Base-by-base conservation (phyloP, 2,888 invertebrate genomes). In the Hermaeophaga mercurialis region DNA sequence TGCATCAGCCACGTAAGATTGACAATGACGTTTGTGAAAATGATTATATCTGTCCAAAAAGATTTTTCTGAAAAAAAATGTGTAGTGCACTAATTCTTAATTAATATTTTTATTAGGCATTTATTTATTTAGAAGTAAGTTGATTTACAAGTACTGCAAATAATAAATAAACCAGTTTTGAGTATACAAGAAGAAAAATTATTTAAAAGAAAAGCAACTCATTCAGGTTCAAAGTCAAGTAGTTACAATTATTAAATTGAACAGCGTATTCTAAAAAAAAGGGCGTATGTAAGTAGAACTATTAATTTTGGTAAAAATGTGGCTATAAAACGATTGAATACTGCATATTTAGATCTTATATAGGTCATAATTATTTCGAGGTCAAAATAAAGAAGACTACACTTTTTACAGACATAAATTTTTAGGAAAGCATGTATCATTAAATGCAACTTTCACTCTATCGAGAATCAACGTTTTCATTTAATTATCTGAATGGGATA, bases 1-100 rank as follows among this genome's bases (percentile, higher is more conserved):
- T 60, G 59, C 36, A 31, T 28, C 67, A 66, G 75, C 75, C 75
- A 75, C 75, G 75, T 75, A 75, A 73, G 74, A 70, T 71, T 74
- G 74, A 73, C 74, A 74, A 66, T 74, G 74, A 75, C 75, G 73
- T 72, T 71, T 70, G 46, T 53, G 62, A 69, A 68, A 68, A 66
- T 65, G 54, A 50, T 58, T 60, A 59, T 56, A 56, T 56, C 46
- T 34, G 59, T 54, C 45, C 53, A 50, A 53, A 49, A 39, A 53
- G 53, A 50, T 49, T 49, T 54, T 53, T 45, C 28, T 28, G 14
- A 45, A 49, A 45, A 43, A 59, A 55, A 58, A 58, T 58, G 54
- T 54, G 31, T 38, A 53, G 54, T 43, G 55, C 53, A 53, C 43
- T 47, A 44, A 22, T 15, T 41, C 33, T 24, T 15, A 39, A 43